phyloP scores from a whole-genome alignment of 2,113 vertebrate species.

The Hypocryptadius cinnamomeus region DNA sequence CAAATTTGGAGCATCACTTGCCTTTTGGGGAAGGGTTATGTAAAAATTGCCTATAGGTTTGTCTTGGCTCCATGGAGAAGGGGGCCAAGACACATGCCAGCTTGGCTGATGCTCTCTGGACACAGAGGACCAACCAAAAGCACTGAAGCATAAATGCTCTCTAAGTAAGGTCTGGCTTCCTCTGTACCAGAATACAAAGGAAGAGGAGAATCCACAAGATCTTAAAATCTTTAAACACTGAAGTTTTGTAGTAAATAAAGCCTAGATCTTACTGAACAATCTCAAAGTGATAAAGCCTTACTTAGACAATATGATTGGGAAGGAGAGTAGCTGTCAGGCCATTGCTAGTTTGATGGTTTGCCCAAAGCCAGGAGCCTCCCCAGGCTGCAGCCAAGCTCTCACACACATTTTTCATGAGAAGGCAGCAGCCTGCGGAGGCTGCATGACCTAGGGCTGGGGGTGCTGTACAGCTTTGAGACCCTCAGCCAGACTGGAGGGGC shows the following conservation, averaged over 20 bases:
- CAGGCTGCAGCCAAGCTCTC: not conserved
- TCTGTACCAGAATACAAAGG: not conserved
- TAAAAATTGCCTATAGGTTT: not conserved
- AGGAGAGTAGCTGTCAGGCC: not conserved
- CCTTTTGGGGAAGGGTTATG: not conserved
- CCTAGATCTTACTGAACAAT: not conserved
- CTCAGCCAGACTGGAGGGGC: not conserved
- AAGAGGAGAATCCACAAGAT: not conserved
- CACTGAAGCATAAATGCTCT: not conserved
- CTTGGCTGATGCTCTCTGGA: not conserved
- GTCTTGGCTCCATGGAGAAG: not conserved
- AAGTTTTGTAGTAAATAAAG: not conserved
- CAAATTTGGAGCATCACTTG: not conserved
- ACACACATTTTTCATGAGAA: not conserved
- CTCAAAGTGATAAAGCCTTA: not conserved
- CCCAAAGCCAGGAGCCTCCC: not conserved
- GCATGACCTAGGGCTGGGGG: not conserved
- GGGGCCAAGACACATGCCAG: not conserved
- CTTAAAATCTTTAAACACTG: not conserved
- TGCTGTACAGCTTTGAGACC: not conserved
- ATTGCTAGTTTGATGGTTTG: fast-evolving
- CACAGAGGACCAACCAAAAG: not conserved
- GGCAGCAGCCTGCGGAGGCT: not conserved
- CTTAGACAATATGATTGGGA: not conserved
- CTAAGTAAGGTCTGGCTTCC: not conserved